These are phyloP conservation scores for Formicarius rufipectus DNA, from an alignment of 2,113 vertebrate species.

Conservation along the genomic window DNA sequence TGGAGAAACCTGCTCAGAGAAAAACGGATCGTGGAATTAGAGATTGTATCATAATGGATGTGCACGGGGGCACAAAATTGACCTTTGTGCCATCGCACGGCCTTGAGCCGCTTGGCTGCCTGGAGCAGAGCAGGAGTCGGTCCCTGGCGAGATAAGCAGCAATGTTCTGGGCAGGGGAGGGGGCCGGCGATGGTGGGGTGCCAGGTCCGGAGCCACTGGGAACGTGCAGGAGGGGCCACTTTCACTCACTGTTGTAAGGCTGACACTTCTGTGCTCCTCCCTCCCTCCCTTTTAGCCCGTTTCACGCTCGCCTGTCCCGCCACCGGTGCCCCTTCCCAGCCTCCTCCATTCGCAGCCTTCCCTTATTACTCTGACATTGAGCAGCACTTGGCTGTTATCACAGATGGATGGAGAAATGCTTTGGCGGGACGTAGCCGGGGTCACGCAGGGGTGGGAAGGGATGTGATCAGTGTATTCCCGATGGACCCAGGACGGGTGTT, in stretches of 20 bases:
- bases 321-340: not conserved
- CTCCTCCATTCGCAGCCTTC: not conserved
- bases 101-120: not conserved
- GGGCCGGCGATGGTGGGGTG: not conserved
- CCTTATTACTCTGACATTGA: not conserved
- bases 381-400: not conserved
- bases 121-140: not conserved
- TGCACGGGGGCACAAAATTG: not conserved
- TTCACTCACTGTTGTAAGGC: not conserved
- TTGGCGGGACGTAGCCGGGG: not conserved
- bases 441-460: not conserved
- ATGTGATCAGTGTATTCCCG: not conserved
- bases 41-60: not conserved
- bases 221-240: not conserved
- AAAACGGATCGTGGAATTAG: not conserved
- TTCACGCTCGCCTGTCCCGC: not conserved
- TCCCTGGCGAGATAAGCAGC: not conserved
- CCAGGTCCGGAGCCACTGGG: not conserved
- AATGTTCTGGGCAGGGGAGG: not conserved
- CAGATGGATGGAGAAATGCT: not conserved
- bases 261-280: not conserved
- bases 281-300: not conserved
- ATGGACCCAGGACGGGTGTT: rapidly evolving
- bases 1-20: not conserved
- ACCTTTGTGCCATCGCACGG: not conserved